Conservation (phyloP, 2,888 invertebrate genomes). For the Sisyra terminalis region DNA sequence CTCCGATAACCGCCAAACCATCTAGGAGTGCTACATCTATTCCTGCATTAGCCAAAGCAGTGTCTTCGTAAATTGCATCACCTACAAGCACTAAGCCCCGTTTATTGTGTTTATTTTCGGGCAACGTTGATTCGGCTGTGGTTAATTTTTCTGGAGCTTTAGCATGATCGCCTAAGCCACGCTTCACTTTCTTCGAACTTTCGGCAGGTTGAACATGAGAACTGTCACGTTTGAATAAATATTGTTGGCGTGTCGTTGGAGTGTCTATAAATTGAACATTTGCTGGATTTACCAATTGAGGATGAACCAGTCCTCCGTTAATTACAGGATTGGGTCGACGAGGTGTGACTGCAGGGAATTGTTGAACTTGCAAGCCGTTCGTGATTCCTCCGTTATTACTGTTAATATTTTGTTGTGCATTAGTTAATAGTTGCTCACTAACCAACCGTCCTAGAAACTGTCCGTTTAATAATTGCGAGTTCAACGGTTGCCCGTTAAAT, state of each 20-base stretch:
- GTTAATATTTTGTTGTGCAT: background rate
- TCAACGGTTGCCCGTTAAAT: conserved; percentile 31
- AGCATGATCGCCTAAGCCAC: too few species aligned
- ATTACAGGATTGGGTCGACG: conserved; percentile 38
- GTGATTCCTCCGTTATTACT: background rate
- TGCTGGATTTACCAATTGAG: conserved; percentile 34
- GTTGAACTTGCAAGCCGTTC: background rate
- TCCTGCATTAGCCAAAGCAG: conserved; percentile 25
- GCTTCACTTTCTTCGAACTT: too few species aligned
- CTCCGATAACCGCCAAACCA: conserved; percentile 55
- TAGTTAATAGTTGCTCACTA: conserved; percentile 13
- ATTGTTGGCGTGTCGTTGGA: conserved; percentile 26
- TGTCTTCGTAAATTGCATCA: conserved; percentile 50
- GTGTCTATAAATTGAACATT: conserved; percentile 47
- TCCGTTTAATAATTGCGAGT: conserved; percentile 44
- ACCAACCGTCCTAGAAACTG: conserved; percentile 33
- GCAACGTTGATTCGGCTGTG: background rate
- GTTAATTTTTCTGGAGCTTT: too few species aligned
- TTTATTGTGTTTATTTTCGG: conserved; percentile 38
- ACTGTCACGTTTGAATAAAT: conserved; percentile 33
- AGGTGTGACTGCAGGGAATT: background rate
- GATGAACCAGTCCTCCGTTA: conserved; percentile 17
- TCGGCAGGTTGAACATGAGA: conserved; percentile 4
- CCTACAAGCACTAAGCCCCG: conserved; percentile 50
- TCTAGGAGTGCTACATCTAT: conserved; percentile 31